These are phyloP conservation scores for Ennomos quercinarius DNA, from an alignment of 2,888 invertebrate genomes.

Conservation along the genomic window DNA sequence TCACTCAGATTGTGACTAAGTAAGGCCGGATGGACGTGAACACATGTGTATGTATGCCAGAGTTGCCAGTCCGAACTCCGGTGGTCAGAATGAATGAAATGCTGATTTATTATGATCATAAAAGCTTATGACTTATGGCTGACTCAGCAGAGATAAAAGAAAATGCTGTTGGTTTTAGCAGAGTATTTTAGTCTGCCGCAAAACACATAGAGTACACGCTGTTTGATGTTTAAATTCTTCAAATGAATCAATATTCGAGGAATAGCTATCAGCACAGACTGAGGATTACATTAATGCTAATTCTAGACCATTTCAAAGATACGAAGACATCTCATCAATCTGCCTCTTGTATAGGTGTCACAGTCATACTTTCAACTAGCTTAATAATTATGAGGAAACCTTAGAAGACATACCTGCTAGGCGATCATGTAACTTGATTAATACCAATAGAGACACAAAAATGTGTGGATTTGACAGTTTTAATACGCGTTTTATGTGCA, in stretches of 20 bases:
- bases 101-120: conserved; percentile 31
- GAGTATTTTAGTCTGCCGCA: no score
- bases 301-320: no score
- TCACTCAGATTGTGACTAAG: conserved; percentile 54
- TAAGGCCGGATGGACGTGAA: conserved; percentile 43
- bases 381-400: conserved; percentile 13
- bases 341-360: not conserved
- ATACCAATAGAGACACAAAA: no score
- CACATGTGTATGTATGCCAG: not conserved
- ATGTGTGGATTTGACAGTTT: no score
- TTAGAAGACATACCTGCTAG: not conserved
- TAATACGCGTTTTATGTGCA: no score
- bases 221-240: no score
- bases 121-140: conserved; percentile 25
- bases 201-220: no score
- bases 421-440: no score
- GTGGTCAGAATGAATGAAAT: conserved; percentile 16
- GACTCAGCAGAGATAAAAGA: not conserved
- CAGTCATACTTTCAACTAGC: not conserved
- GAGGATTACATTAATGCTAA: no score
- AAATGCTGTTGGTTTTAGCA: conserved; percentile 10
- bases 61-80: conserved; percentile 11
- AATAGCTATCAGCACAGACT: no score
- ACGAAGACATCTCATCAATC: no score
- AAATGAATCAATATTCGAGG: no score